Evolutionary conservation across 2,113 vertebrate species (phyloP).

Genomic region (Fregetta grallaria): DNA sequence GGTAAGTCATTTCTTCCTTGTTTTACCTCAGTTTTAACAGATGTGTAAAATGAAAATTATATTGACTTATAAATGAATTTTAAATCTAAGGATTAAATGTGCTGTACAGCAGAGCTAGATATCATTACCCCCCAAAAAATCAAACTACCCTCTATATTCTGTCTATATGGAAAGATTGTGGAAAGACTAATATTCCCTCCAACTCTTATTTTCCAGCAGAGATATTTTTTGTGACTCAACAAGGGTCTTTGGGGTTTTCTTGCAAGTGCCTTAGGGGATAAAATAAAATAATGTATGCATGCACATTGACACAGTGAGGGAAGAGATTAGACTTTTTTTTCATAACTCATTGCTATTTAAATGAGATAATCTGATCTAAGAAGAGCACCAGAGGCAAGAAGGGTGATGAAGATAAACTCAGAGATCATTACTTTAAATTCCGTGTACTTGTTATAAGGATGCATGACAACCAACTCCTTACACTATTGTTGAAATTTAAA

Average conservation of each 20-base stretch:
- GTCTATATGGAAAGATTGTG: background rate
- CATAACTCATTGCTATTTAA: slow-evolving; percentile 51
- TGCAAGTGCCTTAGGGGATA: slow-evolving; percentile 25
- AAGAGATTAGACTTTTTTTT: slow-evolving; percentile 35
- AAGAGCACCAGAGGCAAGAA: slow-evolving; percentile 33
- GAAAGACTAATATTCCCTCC: background rate
- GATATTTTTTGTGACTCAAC: slow-evolving; percentile 34
- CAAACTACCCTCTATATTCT: background rate
- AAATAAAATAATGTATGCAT: slow-evolving; percentile 33
- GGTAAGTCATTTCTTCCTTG: background rate
- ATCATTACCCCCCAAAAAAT: background rate
- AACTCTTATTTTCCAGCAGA: slow-evolving; percentile 48
- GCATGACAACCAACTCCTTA: background rate
- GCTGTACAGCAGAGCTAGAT: background rate
- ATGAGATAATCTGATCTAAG: slow-evolving; percentile 62
- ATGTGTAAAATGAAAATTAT: background rate
- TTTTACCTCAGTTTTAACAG: background rate
- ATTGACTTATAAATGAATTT: background rate
- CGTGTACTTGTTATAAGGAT: slow-evolving; percentile 8
- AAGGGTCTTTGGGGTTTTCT: slow-evolving; percentile 33
- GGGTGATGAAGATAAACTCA: slow-evolving; percentile 20
- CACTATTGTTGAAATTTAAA: background rate
- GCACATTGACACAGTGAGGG: slow-evolving; percentile 18
- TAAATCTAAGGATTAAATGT: background rate
- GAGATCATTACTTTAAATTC: slow-evolving; percentile 39